Conservation (phyloP, 2,113 vertebrate genomes). For the Seriola dumerili region DNA sequence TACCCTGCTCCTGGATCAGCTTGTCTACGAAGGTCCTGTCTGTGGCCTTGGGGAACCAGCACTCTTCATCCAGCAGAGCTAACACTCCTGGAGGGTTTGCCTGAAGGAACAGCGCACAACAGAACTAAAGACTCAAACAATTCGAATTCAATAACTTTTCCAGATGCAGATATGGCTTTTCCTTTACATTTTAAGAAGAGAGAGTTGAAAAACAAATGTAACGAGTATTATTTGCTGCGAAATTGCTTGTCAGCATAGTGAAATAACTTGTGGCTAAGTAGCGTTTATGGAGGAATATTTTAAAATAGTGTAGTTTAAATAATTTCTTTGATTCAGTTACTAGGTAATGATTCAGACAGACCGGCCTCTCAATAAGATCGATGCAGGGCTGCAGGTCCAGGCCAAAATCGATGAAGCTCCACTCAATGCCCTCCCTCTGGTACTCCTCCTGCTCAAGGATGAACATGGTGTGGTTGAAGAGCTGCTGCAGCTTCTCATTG, state of each 20-base stretch:
- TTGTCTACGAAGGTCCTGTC: slow-evolving; percentile 98
- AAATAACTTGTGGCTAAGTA: neutral
- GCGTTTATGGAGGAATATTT: neutral
- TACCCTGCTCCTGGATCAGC: slow-evolving; percentile 96
- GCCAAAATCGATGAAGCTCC: slow-evolving; percentile 99
- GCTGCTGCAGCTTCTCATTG: slow-evolving; percentile 98
- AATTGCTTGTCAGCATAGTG: neutral
- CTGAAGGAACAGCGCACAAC: slow-evolving; percentile 73
- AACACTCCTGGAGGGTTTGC: slow-evolving; percentile 95
- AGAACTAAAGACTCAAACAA: neutral
- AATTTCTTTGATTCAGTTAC: neutral
- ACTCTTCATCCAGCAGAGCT: slow-evolving; percentile 97
- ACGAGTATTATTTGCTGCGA: neutral
- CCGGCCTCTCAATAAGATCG: slow-evolving; percentile 96
- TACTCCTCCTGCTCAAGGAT: slow-evolving; percentile 99
- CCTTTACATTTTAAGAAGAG: neutral
- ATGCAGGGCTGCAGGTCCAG: slow-evolving; percentile 98
- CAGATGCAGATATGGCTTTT: neutral
- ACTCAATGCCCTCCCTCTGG: slow-evolving; percentile 98
- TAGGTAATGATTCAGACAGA: slow-evolving; percentile 77
- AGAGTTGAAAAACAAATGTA: neutral
- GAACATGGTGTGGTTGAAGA: slow-evolving; percentile 99
- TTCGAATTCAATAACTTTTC: neutral
- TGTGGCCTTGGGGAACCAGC: slow-evolving; percentile 99
- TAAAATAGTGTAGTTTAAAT: neutral